A percentile compares a stretch with the other conserved stretches of the same genome.
Conservation (phyloP, 2,113 vertebrate species). For the Neolamprologus longior region DNA sequence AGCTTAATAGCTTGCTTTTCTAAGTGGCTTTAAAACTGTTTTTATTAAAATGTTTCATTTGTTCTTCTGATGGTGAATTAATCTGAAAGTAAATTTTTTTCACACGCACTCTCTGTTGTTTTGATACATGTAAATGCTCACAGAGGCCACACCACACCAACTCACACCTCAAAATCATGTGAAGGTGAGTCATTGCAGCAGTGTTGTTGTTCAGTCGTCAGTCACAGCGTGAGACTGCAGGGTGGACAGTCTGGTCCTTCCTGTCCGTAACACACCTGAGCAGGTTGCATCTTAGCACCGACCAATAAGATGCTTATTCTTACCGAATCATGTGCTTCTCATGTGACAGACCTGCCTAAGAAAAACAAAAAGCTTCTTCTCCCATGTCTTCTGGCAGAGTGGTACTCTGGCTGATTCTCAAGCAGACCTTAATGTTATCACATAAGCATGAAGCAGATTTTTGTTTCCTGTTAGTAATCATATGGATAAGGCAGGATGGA, state of each 20-base stretch:
- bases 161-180: neutral
- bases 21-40: neutral
- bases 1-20: neutral
- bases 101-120: neutral
- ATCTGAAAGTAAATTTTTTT: neutral
- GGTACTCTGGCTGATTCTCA: neutral
- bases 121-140: neutral
- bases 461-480: neutral
- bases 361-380: neutral
- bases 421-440: neutral
- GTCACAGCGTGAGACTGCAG: neutral
- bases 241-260: constrained; percentile 53
- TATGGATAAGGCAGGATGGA: neutral
- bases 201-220: neutral
- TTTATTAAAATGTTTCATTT: neutral
- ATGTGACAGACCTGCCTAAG: neutral
- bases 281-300: neutral
- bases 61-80: neutral
- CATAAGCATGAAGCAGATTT: neutral
- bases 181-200: constrained; percentile 8
- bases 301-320: neutral
- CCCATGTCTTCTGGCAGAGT: accelerated
- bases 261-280: constrained; percentile 26
- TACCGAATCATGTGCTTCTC: neutral
- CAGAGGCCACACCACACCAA: neutral